Percentiles rank a stretch among this genome's conserved stretches.
phyloP scores from a whole-genome alignment of 2,113 vertebrate species.

The Barbus barbus region DNA sequence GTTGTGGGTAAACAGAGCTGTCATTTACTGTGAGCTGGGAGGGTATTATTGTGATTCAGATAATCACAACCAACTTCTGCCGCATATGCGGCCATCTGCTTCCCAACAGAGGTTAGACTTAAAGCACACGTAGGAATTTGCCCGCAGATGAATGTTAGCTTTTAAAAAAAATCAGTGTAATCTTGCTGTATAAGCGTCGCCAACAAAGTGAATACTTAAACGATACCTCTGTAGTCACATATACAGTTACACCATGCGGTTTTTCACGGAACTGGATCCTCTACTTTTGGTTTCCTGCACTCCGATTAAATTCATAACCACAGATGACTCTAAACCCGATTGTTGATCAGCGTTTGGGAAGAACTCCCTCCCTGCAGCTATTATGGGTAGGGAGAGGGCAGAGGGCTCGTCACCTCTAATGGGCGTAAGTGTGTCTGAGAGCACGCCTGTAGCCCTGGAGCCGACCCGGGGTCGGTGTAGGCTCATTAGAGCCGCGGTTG shows the following conservation, averaged over 20 bases:
- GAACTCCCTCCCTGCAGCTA: constrained; percentile 11
- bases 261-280: not conserved
- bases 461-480: constrained; percentile 59
- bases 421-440: constrained; percentile 50
- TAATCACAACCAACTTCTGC: constrained; percentile 25
- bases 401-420: constrained; percentile 52
- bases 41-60: constrained; percentile 60
- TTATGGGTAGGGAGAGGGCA: constrained; percentile 25
- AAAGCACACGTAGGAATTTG: constrained; percentile 29
- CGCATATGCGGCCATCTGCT: constrained; percentile 27
- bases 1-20: constrained; percentile 73
- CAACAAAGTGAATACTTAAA: not conserved
- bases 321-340: constrained; percentile 4
- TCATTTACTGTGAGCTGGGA: constrained; percentile 71
- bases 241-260: not conserved
- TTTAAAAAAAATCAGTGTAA: not conserved
- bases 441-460: constrained; percentile 56
- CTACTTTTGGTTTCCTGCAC: not conserved
- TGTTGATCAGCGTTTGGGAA: not conserved
- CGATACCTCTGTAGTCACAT: not conserved
- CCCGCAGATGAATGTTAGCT: not conserved
- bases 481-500: constrained; percentile 50
- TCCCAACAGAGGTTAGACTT: constrained; percentile 8
- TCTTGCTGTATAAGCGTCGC: not conserved
- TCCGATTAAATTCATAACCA: not conserved